phyloP scores from a whole-genome alignment of 2,113 vertebrate species.

The Laterallus jamaicensis region DNA sequence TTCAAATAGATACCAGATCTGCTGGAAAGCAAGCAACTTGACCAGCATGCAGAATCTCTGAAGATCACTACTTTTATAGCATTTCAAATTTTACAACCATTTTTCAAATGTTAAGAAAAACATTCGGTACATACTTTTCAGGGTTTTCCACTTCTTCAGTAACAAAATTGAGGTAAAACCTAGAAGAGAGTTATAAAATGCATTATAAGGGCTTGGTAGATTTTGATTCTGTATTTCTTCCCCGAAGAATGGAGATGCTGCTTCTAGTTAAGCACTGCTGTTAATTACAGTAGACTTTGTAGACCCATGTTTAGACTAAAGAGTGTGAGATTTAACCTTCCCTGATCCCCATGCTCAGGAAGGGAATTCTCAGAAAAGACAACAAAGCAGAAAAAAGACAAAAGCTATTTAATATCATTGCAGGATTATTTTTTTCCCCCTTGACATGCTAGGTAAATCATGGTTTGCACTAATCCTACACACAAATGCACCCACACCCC shows the following conservation, averaged over 20 bases:
- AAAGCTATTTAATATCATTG: not conserved
- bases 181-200: conserved; percentile 53
- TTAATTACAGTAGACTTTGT: not conserved
- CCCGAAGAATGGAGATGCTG: not conserved
- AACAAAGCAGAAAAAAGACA: not conserved
- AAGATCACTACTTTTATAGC: not conserved
- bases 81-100: not conserved
- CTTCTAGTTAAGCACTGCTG: not conserved
- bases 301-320: not conserved
- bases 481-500: rapidly evolving
- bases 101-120: conserved; percentile 20
- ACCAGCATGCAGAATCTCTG: conserved; percentile 7
- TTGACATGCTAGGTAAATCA: not conserved
- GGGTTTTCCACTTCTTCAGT: conserved; percentile 95
- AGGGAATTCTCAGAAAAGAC: not conserved
- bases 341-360: not conserved
- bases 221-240: not conserved
- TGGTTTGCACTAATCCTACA: not conserved
- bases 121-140: conserved; percentile 81
- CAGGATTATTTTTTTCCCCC: not conserved
- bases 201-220: not conserved
- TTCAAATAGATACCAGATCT: conserved; percentile 34
- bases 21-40: conserved; percentile 11
- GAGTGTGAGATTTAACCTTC: not conserved
- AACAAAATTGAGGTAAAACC: conserved; percentile 99